phyloP scores from a whole-genome alignment of 1,140 invertebrate genomes.

The Cherax quadricarinatus region DNA sequence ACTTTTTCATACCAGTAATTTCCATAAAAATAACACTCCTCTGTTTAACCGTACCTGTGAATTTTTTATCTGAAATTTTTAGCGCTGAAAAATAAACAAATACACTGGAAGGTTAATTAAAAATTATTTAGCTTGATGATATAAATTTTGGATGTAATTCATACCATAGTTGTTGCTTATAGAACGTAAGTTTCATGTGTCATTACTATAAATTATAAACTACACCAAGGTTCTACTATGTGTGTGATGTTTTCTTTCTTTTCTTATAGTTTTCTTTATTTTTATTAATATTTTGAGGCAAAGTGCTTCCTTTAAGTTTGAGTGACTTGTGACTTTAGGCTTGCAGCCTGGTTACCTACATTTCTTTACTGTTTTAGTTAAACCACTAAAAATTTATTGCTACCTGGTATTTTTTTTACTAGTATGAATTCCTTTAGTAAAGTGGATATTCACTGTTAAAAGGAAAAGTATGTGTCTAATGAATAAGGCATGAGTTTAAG shows the following conservation, averaged over 20 bases:
- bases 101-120: no score
- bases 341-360: not conserved
- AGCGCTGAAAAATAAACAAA: no score
- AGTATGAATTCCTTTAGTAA: not conserved
- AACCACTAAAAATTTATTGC: not conserved
- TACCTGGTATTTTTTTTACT: not conserved
- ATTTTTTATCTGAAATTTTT: no score
- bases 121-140: no score
- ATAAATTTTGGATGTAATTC: no score
- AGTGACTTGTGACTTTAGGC: not conserved
- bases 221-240: conserved; percentile 3
- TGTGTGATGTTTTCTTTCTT: not conserved
- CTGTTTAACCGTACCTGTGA: no score
- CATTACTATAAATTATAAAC: not conserved
- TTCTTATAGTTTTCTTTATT: not conserved
- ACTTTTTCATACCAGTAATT: no score
- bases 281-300: not conserved
- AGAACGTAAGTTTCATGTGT: no score
- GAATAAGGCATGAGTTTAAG: conserved; percentile 12
- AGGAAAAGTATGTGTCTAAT: not conserved
- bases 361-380: not conserved
- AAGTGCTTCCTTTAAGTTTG: not conserved
- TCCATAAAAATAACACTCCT: no score
- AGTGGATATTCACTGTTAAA: not conserved
- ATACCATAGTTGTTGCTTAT: no score